These are phyloP conservation scores for Sylvilagus bachmani DNA, from an alignment of 2,113 vertebrate genomes.

Conservation along the genomic window DNA sequence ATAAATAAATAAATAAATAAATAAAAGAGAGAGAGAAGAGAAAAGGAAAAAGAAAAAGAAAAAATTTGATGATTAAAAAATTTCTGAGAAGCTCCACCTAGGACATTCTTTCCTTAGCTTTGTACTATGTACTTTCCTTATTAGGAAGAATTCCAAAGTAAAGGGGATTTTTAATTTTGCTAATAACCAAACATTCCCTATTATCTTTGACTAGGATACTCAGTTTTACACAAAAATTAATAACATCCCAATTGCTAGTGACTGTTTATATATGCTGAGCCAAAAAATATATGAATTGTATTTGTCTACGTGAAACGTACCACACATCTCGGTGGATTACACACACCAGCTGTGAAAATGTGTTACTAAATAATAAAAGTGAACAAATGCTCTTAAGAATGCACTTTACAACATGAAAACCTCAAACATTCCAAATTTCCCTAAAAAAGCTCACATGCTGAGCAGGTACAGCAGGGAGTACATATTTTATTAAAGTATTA, in stretches of 20 bases:
- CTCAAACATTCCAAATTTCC: neutral
- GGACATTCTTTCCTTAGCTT: neutral
- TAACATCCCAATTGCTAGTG: neutral
- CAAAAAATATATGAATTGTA: neutral
- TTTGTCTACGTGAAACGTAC: neutral
- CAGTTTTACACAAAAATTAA: neutral
- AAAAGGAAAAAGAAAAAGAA: neutral
- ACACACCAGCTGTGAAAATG: neutral
- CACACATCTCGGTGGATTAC: neutral
- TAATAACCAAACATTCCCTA: neutral
- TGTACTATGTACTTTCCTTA: neutral
- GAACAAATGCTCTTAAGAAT: neutral
- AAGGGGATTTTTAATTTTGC: neutral
- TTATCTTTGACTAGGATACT: neutral
- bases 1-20: no score
- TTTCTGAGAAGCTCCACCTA: neutral
- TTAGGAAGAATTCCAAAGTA: neutral
- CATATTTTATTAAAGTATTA: neutral
- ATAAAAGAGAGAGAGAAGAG: no score
- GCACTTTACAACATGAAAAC: neutral
- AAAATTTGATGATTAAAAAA: neutral
- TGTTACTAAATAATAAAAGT: neutral
- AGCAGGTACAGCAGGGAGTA: neutral
- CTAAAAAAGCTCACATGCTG: neutral
- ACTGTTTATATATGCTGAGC: neutral